These are phyloP conservation scores for Chrysolina haemoptera DNA, from an alignment of 2,888 invertebrate species.

Conservation along the genomic window DNA sequence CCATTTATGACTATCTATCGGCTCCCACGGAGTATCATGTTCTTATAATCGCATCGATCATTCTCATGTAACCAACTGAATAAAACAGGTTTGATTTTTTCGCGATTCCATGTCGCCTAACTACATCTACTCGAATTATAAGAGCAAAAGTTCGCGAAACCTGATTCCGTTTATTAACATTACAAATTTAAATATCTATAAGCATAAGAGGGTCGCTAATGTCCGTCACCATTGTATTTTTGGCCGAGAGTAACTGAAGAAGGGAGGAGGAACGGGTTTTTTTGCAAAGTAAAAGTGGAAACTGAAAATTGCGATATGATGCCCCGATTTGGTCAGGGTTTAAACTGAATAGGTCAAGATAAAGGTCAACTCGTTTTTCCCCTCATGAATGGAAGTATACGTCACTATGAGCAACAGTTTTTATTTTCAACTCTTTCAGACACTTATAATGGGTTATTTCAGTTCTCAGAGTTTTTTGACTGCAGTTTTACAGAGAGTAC, in stretches of 20 bases:
- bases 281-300: conserved; percentile 7
- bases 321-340: not conserved
- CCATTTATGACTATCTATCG: not conserved
- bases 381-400: not conserved
- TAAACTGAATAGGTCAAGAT: not conserved
- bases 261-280: conserved; percentile 5
- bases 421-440: too few species aligned
- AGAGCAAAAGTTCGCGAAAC: conserved; percentile 18
- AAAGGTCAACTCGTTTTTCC: conserved; percentile 2
- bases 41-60: conserved; percentile 11
- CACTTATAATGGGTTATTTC: too few species aligned
- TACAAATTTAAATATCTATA: not conserved
- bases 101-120: conserved; percentile 12
- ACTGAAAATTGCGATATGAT: conserved; percentile 15
- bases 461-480: too few species aligned
- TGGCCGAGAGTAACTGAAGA: not conserved
- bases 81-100: conserved; percentile 12
- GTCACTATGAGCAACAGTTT: too few species aligned
- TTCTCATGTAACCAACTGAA: conserved; percentile 14
- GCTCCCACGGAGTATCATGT: conserved; percentile 15
- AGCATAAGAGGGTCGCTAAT: not conserved
- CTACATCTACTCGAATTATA: conserved; percentile 15
- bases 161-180: conserved; percentile 6
- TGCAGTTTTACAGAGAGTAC: too few species aligned
- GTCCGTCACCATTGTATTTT: conserved; percentile 12